These are phyloP conservation scores for Eupithecia inturbata DNA, from an alignment of 2,888 invertebrate species.

Conservation along the genomic window DNA sequence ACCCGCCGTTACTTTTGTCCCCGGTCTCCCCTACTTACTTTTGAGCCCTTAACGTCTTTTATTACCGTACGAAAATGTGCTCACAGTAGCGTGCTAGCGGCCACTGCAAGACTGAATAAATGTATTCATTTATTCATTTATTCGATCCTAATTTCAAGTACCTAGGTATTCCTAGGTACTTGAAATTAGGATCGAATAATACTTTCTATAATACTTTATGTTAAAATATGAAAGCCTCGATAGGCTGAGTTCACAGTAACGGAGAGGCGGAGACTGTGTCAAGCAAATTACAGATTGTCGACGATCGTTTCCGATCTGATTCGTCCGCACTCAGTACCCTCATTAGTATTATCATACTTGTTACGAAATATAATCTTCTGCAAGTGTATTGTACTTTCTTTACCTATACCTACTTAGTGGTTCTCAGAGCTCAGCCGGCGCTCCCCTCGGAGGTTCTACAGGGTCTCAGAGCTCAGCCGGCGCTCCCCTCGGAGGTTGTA, in stretches of 20 bases:
- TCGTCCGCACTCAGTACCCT: constrained; percentile 39
- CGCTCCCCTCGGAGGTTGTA: too few relatives aligned
- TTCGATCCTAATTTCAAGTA: too few relatives aligned
- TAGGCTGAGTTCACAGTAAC: not conserved
- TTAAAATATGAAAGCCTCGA: constrained; percentile 4
- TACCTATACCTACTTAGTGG: not conserved
- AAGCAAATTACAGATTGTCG: constrained; percentile 45
- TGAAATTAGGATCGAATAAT: constrained; percentile 5
- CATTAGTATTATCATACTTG: constrained; percentile 44
- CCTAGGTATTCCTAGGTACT: too few relatives aligned
- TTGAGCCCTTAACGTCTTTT: not conserved
- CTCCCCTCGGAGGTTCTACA: too few relatives aligned
- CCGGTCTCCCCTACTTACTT: too few relatives aligned
- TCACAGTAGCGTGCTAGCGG: not conserved
- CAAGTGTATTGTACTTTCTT: not conserved
- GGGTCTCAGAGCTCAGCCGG: too few relatives aligned
- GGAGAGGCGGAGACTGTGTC: constrained; percentile 41
- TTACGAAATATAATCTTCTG: constrained; percentile 27
- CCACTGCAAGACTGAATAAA: not conserved
- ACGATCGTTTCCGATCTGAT: constrained; percentile 54
- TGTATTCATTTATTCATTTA: too few relatives aligned
- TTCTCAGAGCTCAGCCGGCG: not conserved
- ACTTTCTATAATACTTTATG: too few relatives aligned
- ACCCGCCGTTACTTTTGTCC: too few relatives aligned
- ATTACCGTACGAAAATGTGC: not conserved